Percentiles rank a stretch among this genome's conserved stretches.
These are phyloP conservation scores for Podarcis muralis DNA, from an alignment of 2,113 vertebrate species.

Conservation along the genomic window DNA sequence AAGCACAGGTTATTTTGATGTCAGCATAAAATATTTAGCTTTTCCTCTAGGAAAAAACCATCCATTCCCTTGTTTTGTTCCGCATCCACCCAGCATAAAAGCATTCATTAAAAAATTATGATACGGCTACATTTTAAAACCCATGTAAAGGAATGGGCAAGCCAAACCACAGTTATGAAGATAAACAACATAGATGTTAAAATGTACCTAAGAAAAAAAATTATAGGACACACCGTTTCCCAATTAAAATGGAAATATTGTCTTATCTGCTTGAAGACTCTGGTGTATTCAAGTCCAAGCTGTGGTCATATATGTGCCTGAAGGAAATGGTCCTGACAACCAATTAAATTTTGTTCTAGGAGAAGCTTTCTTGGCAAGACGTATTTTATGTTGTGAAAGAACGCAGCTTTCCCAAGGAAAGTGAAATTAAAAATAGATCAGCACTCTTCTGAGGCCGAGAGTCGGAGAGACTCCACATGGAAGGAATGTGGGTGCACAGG, in stretches of 20 bases:
- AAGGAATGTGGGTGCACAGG: conserved; percentile 10
- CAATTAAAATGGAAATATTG: conserved; percentile 1
- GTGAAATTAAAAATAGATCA: conserved; percentile 43
- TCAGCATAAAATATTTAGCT: neutral
- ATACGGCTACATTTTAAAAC: neutral
- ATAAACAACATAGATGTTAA: neutral
- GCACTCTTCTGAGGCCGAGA: neutral
- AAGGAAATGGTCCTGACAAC: neutral
- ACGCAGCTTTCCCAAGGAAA: conserved; percentile 29
- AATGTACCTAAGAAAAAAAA: neutral
- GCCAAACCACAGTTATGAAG: neutral
- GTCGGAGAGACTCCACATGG: neutral
- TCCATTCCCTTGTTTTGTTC: neutral
- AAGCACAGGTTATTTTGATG: neutral
- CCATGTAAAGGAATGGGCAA: neutral
- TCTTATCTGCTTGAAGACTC: neutral
- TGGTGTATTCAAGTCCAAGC: conserved; percentile 24
- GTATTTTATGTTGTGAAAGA: neutral
- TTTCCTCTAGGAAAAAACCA: neutral
- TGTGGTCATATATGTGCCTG: neutral
- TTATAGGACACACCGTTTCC: neutral
- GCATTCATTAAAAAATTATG: conserved; percentile 17
- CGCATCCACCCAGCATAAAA: neutral
- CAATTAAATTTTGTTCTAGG: conserved; percentile 27
- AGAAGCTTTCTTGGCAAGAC: conserved; percentile 19